Evolutionary conservation across 2,888 invertebrate species (phyloP).

Genomic region (Oasisia sp.): DNA sequence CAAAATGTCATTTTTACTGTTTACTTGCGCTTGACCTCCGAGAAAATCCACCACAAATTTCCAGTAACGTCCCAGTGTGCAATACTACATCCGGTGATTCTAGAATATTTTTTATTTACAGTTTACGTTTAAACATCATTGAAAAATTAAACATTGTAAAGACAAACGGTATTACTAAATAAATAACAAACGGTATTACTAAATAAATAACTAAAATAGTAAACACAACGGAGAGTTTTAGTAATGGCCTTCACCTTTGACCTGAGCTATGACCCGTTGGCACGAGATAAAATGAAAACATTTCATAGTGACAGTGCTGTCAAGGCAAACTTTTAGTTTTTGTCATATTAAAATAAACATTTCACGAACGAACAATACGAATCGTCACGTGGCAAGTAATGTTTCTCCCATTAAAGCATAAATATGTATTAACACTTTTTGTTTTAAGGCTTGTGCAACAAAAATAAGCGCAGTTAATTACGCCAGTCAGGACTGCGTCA

Average conservation of each 20-base stretch:
- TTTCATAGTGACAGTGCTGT: neutral
- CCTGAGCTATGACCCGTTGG: neutral
- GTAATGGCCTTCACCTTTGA: constrained; percentile 1
- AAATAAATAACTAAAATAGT: neutral
- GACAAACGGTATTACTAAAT: neutral
- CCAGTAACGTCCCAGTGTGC: neutral
- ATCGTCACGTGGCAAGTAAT: constrained; percentile 12
- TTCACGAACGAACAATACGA: neutral
- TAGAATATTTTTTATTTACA: neutral
- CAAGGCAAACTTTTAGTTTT: neutral
- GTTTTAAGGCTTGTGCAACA: too few relatives aligned
- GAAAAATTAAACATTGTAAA: neutral
- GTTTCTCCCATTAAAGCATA: neutral
- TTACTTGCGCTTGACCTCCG: constrained; percentile 11
- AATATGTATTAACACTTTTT: neutral
- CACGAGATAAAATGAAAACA: constrained; percentile 13
- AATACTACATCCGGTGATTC: neutral
- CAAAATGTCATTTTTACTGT: neutral
- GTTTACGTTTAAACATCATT: neutral
- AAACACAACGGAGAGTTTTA: neutral
- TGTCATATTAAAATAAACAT: neutral
- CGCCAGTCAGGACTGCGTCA: too few relatives aligned
- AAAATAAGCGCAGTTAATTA: too few relatives aligned
- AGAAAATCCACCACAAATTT: neutral
- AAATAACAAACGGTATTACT: neutral